Conservation (phyloP, 2,888 invertebrate genomes). For the Prosopocoilus inquinatus region DNA sequence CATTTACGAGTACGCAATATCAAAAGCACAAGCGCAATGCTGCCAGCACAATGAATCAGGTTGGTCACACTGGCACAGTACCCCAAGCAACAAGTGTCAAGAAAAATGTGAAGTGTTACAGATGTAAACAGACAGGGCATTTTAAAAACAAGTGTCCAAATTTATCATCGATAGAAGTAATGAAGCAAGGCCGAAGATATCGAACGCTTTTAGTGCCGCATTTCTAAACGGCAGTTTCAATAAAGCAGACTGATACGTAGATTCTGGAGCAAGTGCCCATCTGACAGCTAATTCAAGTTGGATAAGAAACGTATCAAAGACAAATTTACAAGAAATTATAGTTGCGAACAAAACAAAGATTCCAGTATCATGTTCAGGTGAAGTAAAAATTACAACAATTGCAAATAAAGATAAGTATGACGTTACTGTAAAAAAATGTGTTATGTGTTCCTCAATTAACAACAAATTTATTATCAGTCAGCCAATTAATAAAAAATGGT, state of each 20-base stretch:
- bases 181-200: neutral
- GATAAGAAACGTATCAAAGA: neutral
- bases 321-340: neutral
- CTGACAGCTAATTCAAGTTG: neutral
- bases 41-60: too few species aligned
- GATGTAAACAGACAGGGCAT: neutral
- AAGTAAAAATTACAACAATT: neutral
- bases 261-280: neutral
- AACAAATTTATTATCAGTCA: slow-evolving; percentile 20
- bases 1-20: too few species aligned
- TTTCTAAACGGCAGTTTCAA: neutral
- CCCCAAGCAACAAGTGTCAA: too few species aligned
- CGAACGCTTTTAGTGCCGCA: neutral
- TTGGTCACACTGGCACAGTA: too few species aligned
- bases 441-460: slow-evolving; percentile 13
- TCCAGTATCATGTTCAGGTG: neutral
- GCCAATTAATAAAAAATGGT: slow-evolving; percentile 15
- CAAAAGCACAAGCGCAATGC: too few species aligned
- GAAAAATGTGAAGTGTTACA: neutral
- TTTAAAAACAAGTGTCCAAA: neutral
- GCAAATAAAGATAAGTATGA: neutral
- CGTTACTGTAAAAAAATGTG: neutral
- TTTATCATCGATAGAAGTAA: neutral
- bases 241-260: neutral
- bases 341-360: neutral